Evolutionary conservation across 1,140 invertebrate genomes (phyloP).

Genomic region (Leptinotarsa texana): DNA sequence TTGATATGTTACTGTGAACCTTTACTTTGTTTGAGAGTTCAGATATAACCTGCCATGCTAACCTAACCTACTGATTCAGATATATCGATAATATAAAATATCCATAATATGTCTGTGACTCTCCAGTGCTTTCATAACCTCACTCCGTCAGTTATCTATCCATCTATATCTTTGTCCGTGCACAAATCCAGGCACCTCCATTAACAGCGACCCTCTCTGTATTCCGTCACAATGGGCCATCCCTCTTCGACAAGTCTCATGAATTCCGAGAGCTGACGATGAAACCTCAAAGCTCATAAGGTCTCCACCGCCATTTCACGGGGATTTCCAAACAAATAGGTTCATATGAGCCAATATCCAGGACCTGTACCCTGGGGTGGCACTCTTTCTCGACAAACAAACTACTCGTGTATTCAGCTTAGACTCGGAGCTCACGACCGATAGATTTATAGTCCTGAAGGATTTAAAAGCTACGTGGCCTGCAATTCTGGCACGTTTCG

Average conservation of each 20-base stretch:
- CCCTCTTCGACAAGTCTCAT: not conserved
- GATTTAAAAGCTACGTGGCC: conserved; percentile 35
- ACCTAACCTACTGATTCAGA: too few relatives aligned
- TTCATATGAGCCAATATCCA: conserved; percentile 43
- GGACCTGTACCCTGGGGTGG: conserved; percentile 34
- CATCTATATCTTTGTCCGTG: too few relatives aligned
- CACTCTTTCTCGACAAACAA: conserved; percentile 41
- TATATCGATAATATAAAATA: too few relatives aligned
- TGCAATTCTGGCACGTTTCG: conserved; percentile 23
- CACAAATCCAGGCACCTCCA: too few relatives aligned
- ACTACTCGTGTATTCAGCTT: conserved; percentile 44
- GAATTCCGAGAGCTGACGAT: conserved; percentile 1
- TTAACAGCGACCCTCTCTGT: not conserved
- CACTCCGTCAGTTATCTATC: too few relatives aligned
- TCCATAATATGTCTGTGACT: too few relatives aligned
- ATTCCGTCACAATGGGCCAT: not conserved
- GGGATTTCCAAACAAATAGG: conserved; percentile 45
- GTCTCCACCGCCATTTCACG: conserved; percentile 28
- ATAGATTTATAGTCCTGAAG: conserved; percentile 46
- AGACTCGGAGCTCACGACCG: conserved; percentile 39
- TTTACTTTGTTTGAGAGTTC: too few relatives aligned
- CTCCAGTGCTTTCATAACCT: too few relatives aligned
- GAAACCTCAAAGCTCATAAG: conserved; percentile 24
- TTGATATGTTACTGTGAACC: too few relatives aligned
- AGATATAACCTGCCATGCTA: too few relatives aligned